phyloP scores from a whole-genome alignment of 1,140 invertebrate genomes.

The Zelostemma sp. region DNA sequence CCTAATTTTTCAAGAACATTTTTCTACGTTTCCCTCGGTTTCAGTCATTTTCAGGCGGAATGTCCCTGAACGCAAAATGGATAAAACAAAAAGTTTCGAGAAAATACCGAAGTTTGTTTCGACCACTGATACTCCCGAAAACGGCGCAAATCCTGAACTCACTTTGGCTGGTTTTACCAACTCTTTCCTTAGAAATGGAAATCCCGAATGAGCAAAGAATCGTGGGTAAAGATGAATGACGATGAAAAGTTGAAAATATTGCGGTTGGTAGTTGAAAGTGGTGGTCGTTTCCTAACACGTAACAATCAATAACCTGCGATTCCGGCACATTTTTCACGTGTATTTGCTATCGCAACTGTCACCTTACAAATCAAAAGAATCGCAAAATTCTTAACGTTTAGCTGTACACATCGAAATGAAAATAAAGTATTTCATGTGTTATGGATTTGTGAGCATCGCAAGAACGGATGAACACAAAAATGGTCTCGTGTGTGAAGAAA shows the following conservation, averaged over 20 bases:
- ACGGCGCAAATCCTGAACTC: too few relatives aligned
- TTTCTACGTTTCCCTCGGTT: too few relatives aligned
- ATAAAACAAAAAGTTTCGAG: too few relatives aligned
- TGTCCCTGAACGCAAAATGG: too few relatives aligned
- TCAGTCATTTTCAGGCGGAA: too few relatives aligned
- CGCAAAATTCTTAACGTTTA: constrained; percentile 14
- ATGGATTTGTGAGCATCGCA: constrained; percentile 49
- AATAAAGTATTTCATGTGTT: constrained; percentile 26
- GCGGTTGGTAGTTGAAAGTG: constrained; percentile 48
- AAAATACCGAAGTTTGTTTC: too few relatives aligned
- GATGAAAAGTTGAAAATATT: constrained; percentile 36
- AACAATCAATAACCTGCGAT: neutral
- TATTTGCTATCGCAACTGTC: too few relatives aligned
- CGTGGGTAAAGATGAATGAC: constrained; percentile 22
- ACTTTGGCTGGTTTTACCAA: constrained; percentile 3
- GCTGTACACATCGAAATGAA: constrained; percentile 19
- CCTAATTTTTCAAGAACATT: too few relatives aligned
- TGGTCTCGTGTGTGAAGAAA: constrained; percentile 33
- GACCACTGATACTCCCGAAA: too few relatives aligned
- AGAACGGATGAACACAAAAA: constrained; percentile 30
- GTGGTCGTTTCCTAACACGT: constrained; percentile 30
- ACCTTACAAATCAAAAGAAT: constrained; percentile 4
- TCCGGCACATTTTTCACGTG: neutral
- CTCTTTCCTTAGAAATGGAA: constrained; percentile 14
- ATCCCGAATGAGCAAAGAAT: constrained; percentile 7